Percentiles rank a stretch among this genome's conserved stretches.
These are phyloP conservation scores for Pollachius pollachius DNA, from an alignment of 2,113 vertebrate species.

Conservation along the genomic window DNA sequence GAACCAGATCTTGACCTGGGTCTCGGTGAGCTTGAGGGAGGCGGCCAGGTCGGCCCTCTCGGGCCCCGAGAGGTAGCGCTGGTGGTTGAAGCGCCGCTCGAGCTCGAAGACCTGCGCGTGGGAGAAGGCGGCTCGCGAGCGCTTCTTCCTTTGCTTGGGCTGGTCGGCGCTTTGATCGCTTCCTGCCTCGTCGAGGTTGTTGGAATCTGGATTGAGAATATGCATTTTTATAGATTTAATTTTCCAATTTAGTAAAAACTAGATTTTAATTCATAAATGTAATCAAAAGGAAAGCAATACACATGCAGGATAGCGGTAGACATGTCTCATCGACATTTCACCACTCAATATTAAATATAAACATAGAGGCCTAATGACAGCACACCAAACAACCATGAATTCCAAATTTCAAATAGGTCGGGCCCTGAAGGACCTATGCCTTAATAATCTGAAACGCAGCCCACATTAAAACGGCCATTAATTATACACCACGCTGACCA, in stretches of 20 bases:
- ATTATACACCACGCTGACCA: too few species aligned
- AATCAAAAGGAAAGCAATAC: background rate
- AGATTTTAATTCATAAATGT: background rate
- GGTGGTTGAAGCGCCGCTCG: slow-evolving; percentile 97
- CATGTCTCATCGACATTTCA: background rate
- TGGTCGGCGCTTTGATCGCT: slow-evolving; percentile 69
- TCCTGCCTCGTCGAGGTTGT: slow-evolving; percentile 53
- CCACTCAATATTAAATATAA: background rate
- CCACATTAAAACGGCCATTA: too few species aligned
- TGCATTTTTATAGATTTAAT: background rate
- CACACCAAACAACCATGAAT: background rate
- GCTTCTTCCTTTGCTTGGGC: slow-evolving; percentile 94
- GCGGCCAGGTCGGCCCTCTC: slow-evolving; percentile 96
- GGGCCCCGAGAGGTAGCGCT: slow-evolving; percentile 95
- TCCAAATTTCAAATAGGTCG: background rate
- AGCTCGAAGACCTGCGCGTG: slow-evolving; percentile 98
- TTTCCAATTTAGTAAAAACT: too few species aligned
- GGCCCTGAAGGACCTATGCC: too few species aligned
- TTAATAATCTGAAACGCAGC: too few species aligned
- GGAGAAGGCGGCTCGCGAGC: slow-evolving; percentile 95
- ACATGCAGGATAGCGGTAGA: background rate
- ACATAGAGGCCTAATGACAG: background rate
- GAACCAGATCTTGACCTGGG: slow-evolving; percentile 99
- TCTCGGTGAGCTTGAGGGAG: slow-evolving; percentile 96
- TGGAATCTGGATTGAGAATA: slow-evolving; percentile 59